phyloP scores from a whole-genome alignment of 2,113 vertebrate genomes.

The Felis catus region DNA sequence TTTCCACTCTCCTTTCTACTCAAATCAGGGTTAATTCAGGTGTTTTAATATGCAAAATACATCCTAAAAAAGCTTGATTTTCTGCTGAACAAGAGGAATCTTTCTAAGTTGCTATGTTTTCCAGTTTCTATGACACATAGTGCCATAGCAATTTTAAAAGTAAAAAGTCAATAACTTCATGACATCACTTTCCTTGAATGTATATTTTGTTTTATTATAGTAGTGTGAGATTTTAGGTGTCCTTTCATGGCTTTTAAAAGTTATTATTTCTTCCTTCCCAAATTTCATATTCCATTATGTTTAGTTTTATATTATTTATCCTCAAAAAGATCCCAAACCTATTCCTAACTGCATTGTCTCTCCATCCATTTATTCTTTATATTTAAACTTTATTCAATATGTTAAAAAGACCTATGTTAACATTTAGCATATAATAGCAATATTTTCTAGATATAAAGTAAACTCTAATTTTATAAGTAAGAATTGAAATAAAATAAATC shows the following conservation, averaged over 20 bases:
- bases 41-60: slow-evolving; percentile 43
- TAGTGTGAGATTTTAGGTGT: neutral
- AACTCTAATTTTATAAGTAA: slow-evolving; percentile 45
- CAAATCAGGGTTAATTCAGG: slow-evolving; percentile 53
- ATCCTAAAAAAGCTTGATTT: slow-evolving; percentile 39
- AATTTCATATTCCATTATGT: neutral
- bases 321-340: neutral
- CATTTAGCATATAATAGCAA: neutral
- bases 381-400: neutral
- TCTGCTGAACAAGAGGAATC: slow-evolving; percentile 28
- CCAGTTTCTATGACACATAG: slow-evolving; percentile 43
- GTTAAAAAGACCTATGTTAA: neutral
- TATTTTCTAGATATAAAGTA: slow-evolving; percentile 42
- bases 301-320: slow-evolving; percentile 47
- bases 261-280: neutral
- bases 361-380: slow-evolving; percentile 38
- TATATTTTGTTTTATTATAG: slow-evolving; percentile 36
- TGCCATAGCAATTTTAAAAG: slow-evolving; percentile 55
- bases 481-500: slow-evolving; percentile 35
- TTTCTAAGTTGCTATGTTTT: slow-evolving; percentile 52
- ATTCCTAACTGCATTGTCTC: neutral
- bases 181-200: neutral
- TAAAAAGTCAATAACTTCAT: slow-evolving; percentile 57
- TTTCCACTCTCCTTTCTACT: neutral
- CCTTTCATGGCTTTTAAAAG: slow-evolving; percentile 7